Conservation (phyloP, 2,113 vertebrate species). For the Eupsittula cactorum region DNA sequence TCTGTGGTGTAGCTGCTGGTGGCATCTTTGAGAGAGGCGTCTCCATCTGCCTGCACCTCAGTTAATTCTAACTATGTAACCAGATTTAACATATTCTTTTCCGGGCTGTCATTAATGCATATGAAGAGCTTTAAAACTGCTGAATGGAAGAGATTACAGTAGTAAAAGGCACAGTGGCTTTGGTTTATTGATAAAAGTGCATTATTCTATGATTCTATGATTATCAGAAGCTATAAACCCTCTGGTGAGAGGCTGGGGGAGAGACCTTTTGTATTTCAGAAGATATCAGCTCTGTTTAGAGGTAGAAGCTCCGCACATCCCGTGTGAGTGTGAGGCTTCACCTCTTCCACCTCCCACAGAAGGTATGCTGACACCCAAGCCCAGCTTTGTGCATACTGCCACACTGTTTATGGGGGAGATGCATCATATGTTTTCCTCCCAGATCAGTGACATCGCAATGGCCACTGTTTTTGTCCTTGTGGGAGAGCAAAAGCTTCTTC, state of each 20-base stretch:
- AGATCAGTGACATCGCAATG: not conserved
- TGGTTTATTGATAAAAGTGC: not conserved
- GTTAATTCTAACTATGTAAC: not conserved
- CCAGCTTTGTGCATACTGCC: not conserved
- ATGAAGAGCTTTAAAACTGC: not conserved
- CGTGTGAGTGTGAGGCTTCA: not conserved
- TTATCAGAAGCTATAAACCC: not conserved
- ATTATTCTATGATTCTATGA: not conserved
- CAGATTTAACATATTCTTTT: not conserved
- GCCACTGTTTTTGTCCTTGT: not conserved
- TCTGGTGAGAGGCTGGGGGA: too few relatives aligned
- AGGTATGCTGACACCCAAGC: accelerated
- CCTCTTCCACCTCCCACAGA: not conserved
- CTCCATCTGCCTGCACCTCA: not conserved
- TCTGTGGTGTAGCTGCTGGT: not conserved
- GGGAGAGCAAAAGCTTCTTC: not conserved
- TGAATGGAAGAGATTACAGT: not conserved
- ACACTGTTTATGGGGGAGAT: not conserved
- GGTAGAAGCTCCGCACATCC: not conserved
- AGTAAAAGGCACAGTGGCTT: not conserved
- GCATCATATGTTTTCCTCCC: accelerated
- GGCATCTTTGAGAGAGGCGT: not conserved
- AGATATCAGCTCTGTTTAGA: not conserved
- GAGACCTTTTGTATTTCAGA: not conserved
- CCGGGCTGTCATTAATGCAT: not conserved